Base-by-base conservation (phyloP, 2,888 invertebrate species). In the Ormyrus pomaceus region DNA sequence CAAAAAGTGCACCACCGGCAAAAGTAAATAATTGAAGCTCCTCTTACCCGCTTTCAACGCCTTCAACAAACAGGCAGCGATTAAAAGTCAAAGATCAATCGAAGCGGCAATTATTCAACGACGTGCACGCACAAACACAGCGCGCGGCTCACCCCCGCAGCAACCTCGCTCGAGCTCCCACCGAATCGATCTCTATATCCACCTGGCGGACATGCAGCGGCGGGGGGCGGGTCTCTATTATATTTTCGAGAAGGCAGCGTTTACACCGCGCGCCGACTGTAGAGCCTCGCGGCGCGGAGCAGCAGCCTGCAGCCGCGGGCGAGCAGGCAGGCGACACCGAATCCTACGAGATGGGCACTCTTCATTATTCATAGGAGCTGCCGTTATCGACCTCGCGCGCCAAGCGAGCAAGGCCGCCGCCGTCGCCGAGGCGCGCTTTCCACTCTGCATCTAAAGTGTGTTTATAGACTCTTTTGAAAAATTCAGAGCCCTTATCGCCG, bases 281-380 rank as follows among this genome's bases (percentile, higher is more conserved):
- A 59, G 13, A 53, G 64, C 53, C 55, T 8, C 53, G 10, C 55
- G 8, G 13, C 11, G n/a, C 71, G 34, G 34, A 34, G 34, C 34
- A 34, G 34, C 34, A 34, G 34, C 34, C 34, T 34, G 34, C 34
- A 34, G 19, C 53, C 50, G 48, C 13, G 8, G 45, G 19, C 19
- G 34, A 83, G 85, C 81, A 84, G 85, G 78, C 77, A 69, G 80
- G 72, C 66, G 61, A 65, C 83, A 73, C 80, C 83, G 85, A 86
- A 86, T 86, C 85, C 85, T 85, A 85, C 84, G 84, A 86, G 85
- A 86, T 87, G 85, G 85, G 7, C 51, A 48, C 45, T 46, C 82
- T 87, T 81, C 84, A 86, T 87, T 88, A 87, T 88, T 88, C 83
- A 87, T 83, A 75, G 79, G 71, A 56, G 10, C 13, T 53, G 72